Evolutionary conservation across 2,113 vertebrate genomes (phyloP), one percentile per base, ranked within the genome.

Genomic region (Oncorhynchus tshawytscha): DNA sequence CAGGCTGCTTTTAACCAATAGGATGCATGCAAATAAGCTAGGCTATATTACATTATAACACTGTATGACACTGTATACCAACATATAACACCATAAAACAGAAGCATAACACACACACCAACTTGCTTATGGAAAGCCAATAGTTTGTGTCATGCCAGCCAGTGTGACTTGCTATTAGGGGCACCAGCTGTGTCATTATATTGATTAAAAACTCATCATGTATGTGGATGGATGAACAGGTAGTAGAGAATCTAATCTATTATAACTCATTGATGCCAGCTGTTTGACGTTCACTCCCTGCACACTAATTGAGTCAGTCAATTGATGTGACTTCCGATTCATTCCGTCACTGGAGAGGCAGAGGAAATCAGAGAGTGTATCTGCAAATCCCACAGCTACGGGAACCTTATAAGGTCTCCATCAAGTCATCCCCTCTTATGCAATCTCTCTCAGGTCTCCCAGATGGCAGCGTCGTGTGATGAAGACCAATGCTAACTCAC

Each of bases 231-330:
- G 18, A 27, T 66, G 64, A 66, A 12, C 25, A 27, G 27, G 39
- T 16, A 15, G 16, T 29, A 29, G 24, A 29, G 15, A 6, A 67
- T 67, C 24, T 25, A 34, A 24, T 72, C 20, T 25, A 39, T 73
- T 45, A 68, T 68, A 68, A 65, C 57, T 71, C 62, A 71, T 68
- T 29, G 60, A 25, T 11, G 45, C 25, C 45, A 69, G 67, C 67
- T 69, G 67, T 69, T 69, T 6, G 27, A 5, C 18, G 27, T 29
- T 67, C 27, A 31, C 27, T 67, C 16, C 11, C 39, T 45, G 39
- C 67, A 22, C 34, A 69, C 34, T 69, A 39, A 69, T 45, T 39
- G 67, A 31, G 18, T 22, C 29, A 68, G 67, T 67, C 65, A 25
- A 25, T 67, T 13, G 65, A 67, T 29, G 65, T 4, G 65, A 29